These are phyloP conservation scores for Cromileptes altivelis DNA, from an alignment of 2,113 vertebrate genomes.

Conservation along the genomic window DNA sequence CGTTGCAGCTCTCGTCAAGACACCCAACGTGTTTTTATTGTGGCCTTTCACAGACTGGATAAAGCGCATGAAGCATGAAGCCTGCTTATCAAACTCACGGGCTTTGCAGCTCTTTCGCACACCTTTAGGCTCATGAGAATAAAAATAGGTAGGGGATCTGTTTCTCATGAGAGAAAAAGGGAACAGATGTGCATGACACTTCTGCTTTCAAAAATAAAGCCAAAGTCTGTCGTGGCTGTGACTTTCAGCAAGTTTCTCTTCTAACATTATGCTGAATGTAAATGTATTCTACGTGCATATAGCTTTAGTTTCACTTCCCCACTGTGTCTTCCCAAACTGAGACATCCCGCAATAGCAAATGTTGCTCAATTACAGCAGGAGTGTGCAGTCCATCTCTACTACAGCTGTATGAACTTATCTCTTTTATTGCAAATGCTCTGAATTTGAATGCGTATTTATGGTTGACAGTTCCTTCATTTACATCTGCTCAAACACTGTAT, in stretches of 20 bases:
- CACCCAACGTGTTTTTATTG: background rate
- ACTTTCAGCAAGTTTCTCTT: background rate
- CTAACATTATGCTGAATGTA: background rate
- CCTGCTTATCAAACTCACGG: background rate
- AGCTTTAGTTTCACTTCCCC: conserved; percentile 43
- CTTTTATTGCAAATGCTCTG: background rate
- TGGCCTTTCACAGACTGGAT: background rate
- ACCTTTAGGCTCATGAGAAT: background rate
- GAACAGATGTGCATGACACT: conserved; percentile 25
- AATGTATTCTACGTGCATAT: background rate
- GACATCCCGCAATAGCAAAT: background rate
- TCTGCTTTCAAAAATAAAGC: conserved; percentile 51
- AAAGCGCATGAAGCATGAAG: background rate
- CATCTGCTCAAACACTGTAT: background rate
- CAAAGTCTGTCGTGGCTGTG: background rate
- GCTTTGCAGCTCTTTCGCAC: background rate
- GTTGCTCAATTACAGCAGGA: background rate
- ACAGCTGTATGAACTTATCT: background rate
- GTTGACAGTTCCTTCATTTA: background rate
- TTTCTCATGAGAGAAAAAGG: background rate
- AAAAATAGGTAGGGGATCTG: background rate
- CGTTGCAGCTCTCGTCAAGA: background rate
- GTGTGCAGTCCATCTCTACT: background rate
- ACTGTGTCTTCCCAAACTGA: background rate
- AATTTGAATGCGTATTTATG: background rate